Base-by-base conservation (phyloP, 2,113 vertebrate genomes). In the Fulica atra region DNA sequence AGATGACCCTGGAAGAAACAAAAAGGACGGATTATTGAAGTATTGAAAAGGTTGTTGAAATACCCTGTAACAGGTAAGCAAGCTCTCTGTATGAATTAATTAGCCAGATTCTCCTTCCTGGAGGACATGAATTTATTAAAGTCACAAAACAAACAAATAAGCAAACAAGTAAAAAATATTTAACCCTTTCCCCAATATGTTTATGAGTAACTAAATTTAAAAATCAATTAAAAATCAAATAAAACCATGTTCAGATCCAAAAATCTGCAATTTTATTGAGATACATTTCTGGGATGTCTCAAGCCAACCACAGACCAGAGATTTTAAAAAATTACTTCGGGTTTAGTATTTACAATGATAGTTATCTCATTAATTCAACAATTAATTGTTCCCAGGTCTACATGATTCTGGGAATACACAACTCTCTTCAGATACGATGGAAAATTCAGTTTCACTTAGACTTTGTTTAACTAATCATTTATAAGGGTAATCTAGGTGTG, bases 191-290 rank as follows among this genome's bases (percentile, higher is more conserved):
- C 3, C 25, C 12, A 16, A 64, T 48, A 29, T 15, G 3, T 33
- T 65, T 61, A 36, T 57, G 4, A 9, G 4, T 73, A 88, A 42
- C 9, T 46, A 73, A 36, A 7, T 63, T 24, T 3, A 38, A 83
- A 54, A 48, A 35, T 9, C n/a, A 2, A 51, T 33, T 85, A 10
- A 53, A 78, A 81, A 79, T 42, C 3, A 80, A 88, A 66, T 46
- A 48, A 70, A 72, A 28, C 14, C 2, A 40, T 48, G 3, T 0
- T 8, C 1, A 11, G 5, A 61, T 66, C 2, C 3, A 17, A 5
- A 63, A 3, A 7, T 57, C 2, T 69, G 33, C 35, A 83, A 25
- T 40, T 36, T 4, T 28, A 12, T 68, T 8, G 60, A 59, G 16
- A 87, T 78, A 42, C 60, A 50, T 56, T 84, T 81, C 29, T 56